Percentiles rank a stretch among this genome's conserved stretches.
Conservation (phyloP, 2,797 vertebrate species). For the Enteromius fasciolatus region DNA sequence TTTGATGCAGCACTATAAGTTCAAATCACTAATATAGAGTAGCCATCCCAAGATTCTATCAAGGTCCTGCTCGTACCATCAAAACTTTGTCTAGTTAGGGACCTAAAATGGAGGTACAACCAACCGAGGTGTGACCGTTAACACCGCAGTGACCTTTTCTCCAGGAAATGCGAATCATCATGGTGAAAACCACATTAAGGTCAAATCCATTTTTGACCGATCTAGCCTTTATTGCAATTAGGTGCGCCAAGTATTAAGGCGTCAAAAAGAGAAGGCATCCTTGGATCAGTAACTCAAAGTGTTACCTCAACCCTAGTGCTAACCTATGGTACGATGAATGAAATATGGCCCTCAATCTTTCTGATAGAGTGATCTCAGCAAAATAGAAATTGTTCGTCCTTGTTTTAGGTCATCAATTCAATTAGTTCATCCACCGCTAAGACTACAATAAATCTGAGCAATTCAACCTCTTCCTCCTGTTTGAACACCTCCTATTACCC, state of each 20-base stretch:
- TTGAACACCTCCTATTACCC: conserved; percentile 52
- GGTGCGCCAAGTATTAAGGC: conserved; percentile 1
- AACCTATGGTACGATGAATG: conserved; percentile 37
- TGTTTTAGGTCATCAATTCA: conserved; percentile 71
- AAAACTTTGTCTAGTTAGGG: conserved; percentile 38
- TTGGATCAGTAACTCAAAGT: conserved; percentile 30
- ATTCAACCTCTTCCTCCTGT: conserved; percentile 57
- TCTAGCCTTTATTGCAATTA: conserved; percentile 45
- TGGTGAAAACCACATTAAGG: conserved; percentile 32
- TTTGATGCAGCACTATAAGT: conserved; percentile 63
- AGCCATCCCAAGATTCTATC: conserved; percentile 9
- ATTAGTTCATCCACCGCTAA: conserved; percentile 64
- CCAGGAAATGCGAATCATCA: conserved; percentile 28
- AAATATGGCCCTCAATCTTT: conserved; percentile 51
- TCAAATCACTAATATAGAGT: background rate
- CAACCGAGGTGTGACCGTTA: conserved; percentile 39
- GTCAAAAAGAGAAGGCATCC: conserved; percentile 30
- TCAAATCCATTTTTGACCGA: conserved; percentile 40
- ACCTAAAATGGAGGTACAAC: conserved; percentile 19
- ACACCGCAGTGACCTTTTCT: conserved; percentile 31
- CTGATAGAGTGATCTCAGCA: conserved; percentile 48
- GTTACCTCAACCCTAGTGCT: conserved; percentile 29
- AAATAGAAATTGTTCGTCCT: conserved; percentile 57
- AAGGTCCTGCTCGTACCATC: background rate
- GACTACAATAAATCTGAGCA: conserved; percentile 58